Evolutionary conservation across 2,113 vertebrate genomes (phyloP).

Genomic region (Sphyrna mokarran): DNA sequence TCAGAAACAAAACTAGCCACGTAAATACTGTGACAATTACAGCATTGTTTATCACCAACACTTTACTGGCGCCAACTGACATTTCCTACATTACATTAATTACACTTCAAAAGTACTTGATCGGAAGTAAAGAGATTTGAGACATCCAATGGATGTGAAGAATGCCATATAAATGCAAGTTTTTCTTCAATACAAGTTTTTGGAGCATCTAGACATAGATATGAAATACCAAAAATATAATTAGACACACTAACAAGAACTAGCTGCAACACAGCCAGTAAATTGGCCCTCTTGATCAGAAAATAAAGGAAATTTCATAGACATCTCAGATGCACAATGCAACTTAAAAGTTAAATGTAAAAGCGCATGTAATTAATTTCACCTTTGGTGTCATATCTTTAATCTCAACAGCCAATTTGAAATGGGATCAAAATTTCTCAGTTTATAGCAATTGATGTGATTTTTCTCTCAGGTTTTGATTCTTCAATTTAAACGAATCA

Average conservation of each 20-base stretch:
- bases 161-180: too few species aligned
- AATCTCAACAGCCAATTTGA: not conserved
- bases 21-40: too few species aligned
- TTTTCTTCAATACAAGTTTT: not conserved
- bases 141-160: too few species aligned
- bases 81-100: too few species aligned
- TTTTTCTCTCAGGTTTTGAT: not conserved
- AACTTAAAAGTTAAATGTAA: not conserved
- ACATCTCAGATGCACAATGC: not conserved
- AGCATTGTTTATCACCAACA: too few species aligned
- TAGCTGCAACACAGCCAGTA: not conserved
- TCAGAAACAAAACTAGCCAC: too few species aligned
- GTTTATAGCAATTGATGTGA: not conserved
- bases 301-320: constrained; percentile 1
- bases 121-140: too few species aligned
- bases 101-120: too few species aligned
- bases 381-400: too few species aligned
- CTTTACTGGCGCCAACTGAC: too few species aligned
- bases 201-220: not conserved
- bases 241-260: not conserved
- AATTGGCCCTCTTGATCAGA: not conserved
- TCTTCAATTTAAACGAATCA: not conserved
- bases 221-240: not conserved
- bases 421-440: not conserved
- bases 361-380: not conserved